Evolutionary conservation across 1,140 invertebrate genomes (phyloP).

Genomic region (Agraylea sexmaculata): DNA sequence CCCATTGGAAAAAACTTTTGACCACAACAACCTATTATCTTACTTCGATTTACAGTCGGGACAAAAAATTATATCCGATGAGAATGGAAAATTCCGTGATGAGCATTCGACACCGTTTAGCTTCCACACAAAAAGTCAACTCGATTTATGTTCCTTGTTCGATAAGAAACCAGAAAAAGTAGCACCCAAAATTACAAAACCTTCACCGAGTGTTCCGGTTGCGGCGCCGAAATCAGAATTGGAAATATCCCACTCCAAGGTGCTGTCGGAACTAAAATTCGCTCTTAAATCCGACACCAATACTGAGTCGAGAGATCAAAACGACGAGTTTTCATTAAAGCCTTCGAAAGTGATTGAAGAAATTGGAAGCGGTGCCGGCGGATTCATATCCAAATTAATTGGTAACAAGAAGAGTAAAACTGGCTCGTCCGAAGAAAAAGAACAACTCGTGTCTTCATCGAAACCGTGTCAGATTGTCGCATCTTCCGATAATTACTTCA

Average conservation of each 20-base stretch:
- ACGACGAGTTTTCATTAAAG: slow-evolving; percentile 10
- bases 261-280: slow-evolving; percentile 36
- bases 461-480: slow-evolving; percentile 33
- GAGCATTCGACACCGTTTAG: slow-evolving; percentile 70
- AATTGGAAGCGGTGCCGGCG: slow-evolving; percentile 19
- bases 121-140: slow-evolving; percentile 66
- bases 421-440: slow-evolving; percentile 31
- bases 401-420: slow-evolving; percentile 30
- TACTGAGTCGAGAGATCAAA: slow-evolving; percentile 8
- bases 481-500: slow-evolving; percentile 35
- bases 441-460: slow-evolving; percentile 27
- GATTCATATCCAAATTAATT: slow-evolving; percentile 37
- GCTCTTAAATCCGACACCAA: slow-evolving; percentile 34
- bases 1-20: slow-evolving; percentile 28
- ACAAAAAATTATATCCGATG: slow-evolving; percentile 38
- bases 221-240: slow-evolving; percentile 30
- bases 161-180: slow-evolving; percentile 27
- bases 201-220: neutral
- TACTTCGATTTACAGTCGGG: slow-evolving; percentile 40
- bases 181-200: slow-evolving; percentile 20
- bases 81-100: slow-evolving; percentile 49
- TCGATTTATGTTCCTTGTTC: slow-evolving; percentile 48
- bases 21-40: slow-evolving; percentile 34
- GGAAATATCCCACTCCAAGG: slow-evolving; percentile 35
- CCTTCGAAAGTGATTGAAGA: slow-evolving; percentile 10